Evolutionary conservation across 2,797 vertebrate genomes (phyloP), one percentile per base, ranked within the genome.

Genomic region (Antennarius maculatus): DNA sequence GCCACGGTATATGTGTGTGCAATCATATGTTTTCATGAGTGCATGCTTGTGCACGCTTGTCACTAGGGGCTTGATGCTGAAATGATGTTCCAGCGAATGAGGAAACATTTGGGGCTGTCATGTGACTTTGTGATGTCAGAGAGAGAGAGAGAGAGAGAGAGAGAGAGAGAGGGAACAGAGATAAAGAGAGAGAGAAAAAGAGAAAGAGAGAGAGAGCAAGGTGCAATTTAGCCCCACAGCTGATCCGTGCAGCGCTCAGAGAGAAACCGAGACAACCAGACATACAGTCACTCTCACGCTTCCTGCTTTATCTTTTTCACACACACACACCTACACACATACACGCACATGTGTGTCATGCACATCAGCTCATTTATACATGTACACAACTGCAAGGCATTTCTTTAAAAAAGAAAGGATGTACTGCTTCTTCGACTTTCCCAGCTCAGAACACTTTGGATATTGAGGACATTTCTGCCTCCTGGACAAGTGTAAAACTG

Each of bases 51-150:
- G 74, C 51, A 76, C 18, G 2, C 78, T 83, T 86, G 88, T 86
- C 83, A 71, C 79, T 48, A 72, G 65, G 84, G 86, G 83, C 75
- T 81, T 23, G 79, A 76, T 80, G 61, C 68, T 84, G 77, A 87
- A 80, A 85, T 80, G 69, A 75, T 52, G 74, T 79, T 77, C 68
- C 74, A 79, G 83, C 91, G 72, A 94, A 92, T 92, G 76, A 89
- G 87, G 77, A 86, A 83, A 85, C 83, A 77, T 88, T 85, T 76
- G 28, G 55, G 53, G 69, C 62, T 66, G 72, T 91, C 93, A 94
- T 63, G 84, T 93, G 91, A 91, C 76, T 70, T 69, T 81, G 83
- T 92, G 91, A 91, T 87, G 93, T 92, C 87, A 91, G 67, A 86
- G 80, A 80, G 85, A 84, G 82, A 82, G 83, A 83, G 71, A 83